Evolutionary conservation across 2,888 invertebrate species (phyloP).

Genomic region (Chaetogeoica ovagalla): DNA sequence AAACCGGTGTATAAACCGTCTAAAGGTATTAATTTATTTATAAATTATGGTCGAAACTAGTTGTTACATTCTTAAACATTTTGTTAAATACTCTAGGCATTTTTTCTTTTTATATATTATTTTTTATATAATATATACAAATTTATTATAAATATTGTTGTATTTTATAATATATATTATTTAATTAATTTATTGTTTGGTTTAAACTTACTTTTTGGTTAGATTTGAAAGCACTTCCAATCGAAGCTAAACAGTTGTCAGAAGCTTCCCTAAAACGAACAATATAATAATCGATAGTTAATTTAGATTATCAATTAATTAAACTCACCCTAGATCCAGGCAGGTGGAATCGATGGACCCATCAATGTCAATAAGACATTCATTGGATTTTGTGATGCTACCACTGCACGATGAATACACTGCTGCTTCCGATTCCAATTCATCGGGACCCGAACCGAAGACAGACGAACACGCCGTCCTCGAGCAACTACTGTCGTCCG

Average conservation of each 20-base stretch:
- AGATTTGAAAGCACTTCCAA: constrained; percentile 20
- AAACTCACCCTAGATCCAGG: neutral
- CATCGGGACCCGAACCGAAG: constrained; percentile 32
- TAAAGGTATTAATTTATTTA: too few species aligned
- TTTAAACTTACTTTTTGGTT: constrained; percentile 13
- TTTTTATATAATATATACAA: too few species aligned
- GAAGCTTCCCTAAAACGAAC: constrained; percentile 12
- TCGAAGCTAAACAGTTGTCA: constrained; percentile 3
- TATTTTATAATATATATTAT: too few species aligned
- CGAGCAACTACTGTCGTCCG: constrained; percentile 42
- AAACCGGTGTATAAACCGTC: too few species aligned
- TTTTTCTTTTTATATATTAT: too few species aligned
- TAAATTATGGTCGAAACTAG: too few species aligned
- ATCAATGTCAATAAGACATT: constrained; percentile 22
- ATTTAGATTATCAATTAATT: neutral
- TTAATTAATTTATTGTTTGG: neutral
- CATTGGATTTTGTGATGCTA: constrained; percentile 32
- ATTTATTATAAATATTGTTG: too few species aligned
- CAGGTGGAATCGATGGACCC: constrained; percentile 1
- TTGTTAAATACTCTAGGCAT: too few species aligned
- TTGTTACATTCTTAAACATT: too few species aligned
- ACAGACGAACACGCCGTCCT: constrained; percentile 33
- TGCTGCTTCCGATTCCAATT: constrained; percentile 20
- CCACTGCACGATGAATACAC: constrained; percentile 30
- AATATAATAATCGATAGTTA: neutral